Evolutionary conservation across 2,797 vertebrate genomes (phyloP), one percentile per base, ranked within the genome.

Genomic region (Lates japonicus): DNA sequence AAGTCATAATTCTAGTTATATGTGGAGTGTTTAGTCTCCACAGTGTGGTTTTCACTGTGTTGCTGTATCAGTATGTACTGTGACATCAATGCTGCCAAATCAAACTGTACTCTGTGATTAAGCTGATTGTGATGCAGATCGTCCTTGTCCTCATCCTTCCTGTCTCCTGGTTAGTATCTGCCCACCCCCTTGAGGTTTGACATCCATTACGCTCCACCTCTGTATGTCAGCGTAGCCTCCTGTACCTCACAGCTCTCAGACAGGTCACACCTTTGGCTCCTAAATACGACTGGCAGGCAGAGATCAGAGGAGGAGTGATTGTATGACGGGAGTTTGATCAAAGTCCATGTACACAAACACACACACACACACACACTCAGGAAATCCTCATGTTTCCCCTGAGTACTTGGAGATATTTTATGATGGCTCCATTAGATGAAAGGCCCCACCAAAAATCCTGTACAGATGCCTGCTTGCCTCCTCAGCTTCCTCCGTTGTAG

Each of bases 281-380:
- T 87, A 85, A 90, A 90, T 76, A 76, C 80, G 78, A 65, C 82
- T 87, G 39, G 86, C 85, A 87, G 92, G 86, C 85, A 80, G 74
- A 90, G 89, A 93, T 93, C 91, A 92, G 83, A 90, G 80, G 77
- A 46, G 60, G 37, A 75, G 82, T 83, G 89, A 92, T 80, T 92
- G 87, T 88, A 89, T 88, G 87, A 88, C 90, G 73, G 70, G 70
- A 75, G 79, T 77, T 76, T 81, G 89, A 92, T 93, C 90, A 87
- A 93, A 92, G 87, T 84, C 78, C 65, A 58, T 3, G 19, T 41
- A 65, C 73, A 55, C 78, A 78, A 60, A 80, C 78, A 75, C 62
- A 80, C 35, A 64, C 65, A 46, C 31, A 17, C 51, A 69, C 37
- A 66, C 63, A 67, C 31, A 35, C 31, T 68, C 64, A 42, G 78